Percentiles rank a stretch among this genome's conserved stretches.
These are phyloP conservation scores for Gortyna flavago DNA, from an alignment of 2,888 invertebrate genomes.

Conservation along the genomic window DNA sequence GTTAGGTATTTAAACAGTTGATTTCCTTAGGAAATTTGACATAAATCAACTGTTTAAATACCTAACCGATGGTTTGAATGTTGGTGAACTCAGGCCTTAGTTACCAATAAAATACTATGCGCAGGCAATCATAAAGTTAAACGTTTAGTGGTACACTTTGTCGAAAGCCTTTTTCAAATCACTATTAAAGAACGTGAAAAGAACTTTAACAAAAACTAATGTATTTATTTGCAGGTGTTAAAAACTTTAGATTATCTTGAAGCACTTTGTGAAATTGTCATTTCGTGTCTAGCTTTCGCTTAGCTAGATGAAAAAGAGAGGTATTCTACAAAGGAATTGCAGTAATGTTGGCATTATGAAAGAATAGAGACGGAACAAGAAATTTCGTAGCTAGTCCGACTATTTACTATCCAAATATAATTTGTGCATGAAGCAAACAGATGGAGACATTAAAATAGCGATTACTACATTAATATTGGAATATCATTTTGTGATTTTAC, in stretches of 20 bases:
- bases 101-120: neutral
- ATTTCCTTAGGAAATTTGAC: too few relatives aligned
- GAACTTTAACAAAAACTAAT: constrained; percentile 25
- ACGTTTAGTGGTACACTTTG: neutral
- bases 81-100: too few relatives aligned
- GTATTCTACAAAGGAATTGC: constrained; percentile 33
- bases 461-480: neutral
- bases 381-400: neutral
- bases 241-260: constrained; percentile 52
- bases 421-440: constrained; percentile 18
- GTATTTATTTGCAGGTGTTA: constrained; percentile 11
- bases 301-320: constrained; percentile 66
- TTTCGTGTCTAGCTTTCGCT: constrained; percentile 51
- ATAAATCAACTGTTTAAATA: too few relatives aligned
- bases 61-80: too few relatives aligned
- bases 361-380: constrained; percentile 16
- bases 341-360: neutral
- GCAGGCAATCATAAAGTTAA: neutral
- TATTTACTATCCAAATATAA: constrained; percentile 19
- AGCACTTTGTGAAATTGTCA: constrained; percentile 71
- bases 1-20: too few relatives aligned
- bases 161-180: constrained; percentile 4
- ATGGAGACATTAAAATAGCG: neutral
- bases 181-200: neutral
- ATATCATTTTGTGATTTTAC: neutral